These are phyloP conservation scores for Gavialis gangeticus DNA, from an alignment of 2,113 vertebrate genomes.

Conservation along the genomic window DNA sequence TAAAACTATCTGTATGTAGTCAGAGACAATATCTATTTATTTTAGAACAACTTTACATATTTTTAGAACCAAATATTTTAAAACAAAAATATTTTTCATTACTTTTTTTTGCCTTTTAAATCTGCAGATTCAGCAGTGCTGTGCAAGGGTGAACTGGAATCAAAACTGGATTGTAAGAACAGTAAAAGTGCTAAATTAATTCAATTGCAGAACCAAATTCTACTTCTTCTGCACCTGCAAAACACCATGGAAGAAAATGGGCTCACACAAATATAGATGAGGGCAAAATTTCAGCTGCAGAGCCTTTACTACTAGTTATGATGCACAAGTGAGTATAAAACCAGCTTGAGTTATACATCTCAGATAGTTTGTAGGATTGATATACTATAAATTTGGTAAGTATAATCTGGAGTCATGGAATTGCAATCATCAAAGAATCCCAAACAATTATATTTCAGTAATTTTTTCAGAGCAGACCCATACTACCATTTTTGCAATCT, in stretches of 20 bases:
- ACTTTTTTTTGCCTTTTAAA: constrained; percentile 10
- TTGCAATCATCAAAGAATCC: background rate
- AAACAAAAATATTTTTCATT: constrained; percentile 34
- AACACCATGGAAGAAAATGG: constrained; percentile 56
- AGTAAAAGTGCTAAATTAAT: constrained; percentile 58
- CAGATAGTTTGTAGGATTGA: background rate
- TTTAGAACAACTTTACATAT: background rate
- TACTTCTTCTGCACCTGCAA: constrained; percentile 46
- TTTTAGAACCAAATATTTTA: background rate
- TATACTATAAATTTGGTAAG: background rate
- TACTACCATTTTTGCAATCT: background rate
- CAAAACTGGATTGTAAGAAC: constrained; percentile 41
- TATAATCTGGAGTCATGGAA: constrained; percentile 13
- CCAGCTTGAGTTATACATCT: background rate
- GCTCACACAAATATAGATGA: constrained; percentile 39
- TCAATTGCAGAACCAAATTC: constrained; percentile 34
- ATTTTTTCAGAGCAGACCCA: background rate
- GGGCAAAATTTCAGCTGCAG: constrained; percentile 46
- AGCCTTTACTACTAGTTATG: background rate
- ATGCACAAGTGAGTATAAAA: background rate
- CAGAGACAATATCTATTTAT: background rate
- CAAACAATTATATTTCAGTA: background rate
- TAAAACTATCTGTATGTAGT: background rate
- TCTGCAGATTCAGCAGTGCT: constrained; percentile 22
- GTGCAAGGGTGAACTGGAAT: constrained; percentile 31